phyloP scores from a whole-genome alignment of 2,113 vertebrate species.

The Pygoscelis adeliae region DNA sequence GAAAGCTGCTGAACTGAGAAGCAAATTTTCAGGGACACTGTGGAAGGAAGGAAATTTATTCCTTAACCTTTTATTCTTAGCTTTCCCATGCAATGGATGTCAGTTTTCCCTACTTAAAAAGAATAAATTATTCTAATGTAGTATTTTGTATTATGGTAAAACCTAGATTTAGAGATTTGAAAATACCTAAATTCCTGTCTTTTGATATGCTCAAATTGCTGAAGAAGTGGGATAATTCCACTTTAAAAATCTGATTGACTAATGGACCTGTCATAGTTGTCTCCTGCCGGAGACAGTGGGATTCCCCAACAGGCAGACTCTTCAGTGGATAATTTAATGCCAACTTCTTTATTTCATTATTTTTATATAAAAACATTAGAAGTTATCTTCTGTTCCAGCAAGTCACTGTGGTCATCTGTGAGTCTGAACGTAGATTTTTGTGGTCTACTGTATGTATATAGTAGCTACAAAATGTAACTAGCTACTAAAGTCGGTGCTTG shows the following conservation, averaged over 20 bases:
- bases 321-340: not conserved
- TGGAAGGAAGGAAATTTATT: not conserved
- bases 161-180: not conserved
- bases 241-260: not conserved
- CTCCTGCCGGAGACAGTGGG: not conserved
- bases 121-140: not conserved
- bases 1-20: not conserved
- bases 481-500: accelerated
- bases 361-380: not conserved
- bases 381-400: not conserved
- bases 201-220: not conserved
- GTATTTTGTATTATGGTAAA: not conserved
- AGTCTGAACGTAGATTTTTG: not conserved
- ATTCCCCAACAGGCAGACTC: not conserved
- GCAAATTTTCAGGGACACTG: not conserved
- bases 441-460: not conserved
- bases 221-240: not conserved
- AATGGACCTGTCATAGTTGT: not conserved
- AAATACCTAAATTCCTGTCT: not conserved
- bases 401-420: not conserved
- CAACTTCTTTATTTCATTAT: not conserved
- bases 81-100: not conserved
- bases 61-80: not conserved
- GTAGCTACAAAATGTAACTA: not conserved
- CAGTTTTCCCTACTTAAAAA: not conserved